A percentile compares a stretch with the other conserved stretches of the same genome.
These are phyloP conservation scores for Eleutherodactylus coqui DNA, from an alignment of 2,797 vertebrate genomes.

Conservation along the genomic window DNA sequence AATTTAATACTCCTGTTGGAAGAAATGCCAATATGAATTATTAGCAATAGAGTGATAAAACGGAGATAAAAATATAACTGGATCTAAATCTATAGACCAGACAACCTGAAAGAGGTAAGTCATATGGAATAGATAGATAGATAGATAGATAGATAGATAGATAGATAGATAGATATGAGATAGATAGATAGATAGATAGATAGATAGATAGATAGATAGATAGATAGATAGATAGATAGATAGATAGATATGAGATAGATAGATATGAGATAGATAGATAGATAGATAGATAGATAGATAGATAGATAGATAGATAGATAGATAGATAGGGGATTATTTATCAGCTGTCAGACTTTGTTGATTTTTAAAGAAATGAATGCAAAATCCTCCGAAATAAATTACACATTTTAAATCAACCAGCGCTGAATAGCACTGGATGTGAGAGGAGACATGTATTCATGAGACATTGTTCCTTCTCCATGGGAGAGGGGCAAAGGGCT, in stretches of 20 bases:
- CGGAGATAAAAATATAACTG: conserved; percentile 16
- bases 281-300: conserved; percentile 23
- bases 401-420: conserved; percentile 55
- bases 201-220: not conserved
- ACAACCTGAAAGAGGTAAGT: no score
- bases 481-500: conserved; percentile 61
- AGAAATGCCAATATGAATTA: conserved; percentile 25
- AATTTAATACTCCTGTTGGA: conserved; percentile 7
- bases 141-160: not conserved
- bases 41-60: not conserved
- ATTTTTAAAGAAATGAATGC: conserved; percentile 10
- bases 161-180: not conserved
- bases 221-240: conserved; percentile 16
- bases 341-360: conserved; percentile 44
- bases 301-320: conserved; percentile 22
- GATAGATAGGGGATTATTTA: conserved; percentile 12
- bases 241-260: not conserved
- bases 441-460: conserved; percentile 57
- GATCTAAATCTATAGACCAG: no score
- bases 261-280: conserved; percentile 7
- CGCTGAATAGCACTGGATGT: conserved; percentile 55
- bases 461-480: conserved; percentile 56
- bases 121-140: not conserved
- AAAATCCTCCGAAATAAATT: conserved; percentile 55
- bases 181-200: not conserved